A percentile compares a stretch with the other conserved stretches of the same genome.
phyloP scores from a whole-genome alignment of 2,888 invertebrate species.

The Callosobruchus maculatus region DNA sequence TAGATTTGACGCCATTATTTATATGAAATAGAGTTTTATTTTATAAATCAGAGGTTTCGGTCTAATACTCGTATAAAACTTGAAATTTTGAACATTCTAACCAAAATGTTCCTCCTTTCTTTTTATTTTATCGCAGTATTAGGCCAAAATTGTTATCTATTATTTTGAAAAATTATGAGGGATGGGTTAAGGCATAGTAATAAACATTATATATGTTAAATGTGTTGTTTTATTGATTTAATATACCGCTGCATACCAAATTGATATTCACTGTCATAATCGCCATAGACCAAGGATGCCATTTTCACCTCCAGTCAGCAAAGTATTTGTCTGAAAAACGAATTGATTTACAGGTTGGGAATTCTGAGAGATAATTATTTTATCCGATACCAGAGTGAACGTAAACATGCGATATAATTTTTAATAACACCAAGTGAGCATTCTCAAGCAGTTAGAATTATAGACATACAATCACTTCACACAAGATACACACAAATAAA shows the following conservation, averaged over 20 bases:
- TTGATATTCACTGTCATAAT: conserved; percentile 13
- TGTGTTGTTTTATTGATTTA: conserved; percentile 17
- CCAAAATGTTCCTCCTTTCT: neutral
- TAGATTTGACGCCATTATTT: conserved; percentile 15
- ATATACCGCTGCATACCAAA: conserved; percentile 4
- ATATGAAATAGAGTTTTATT: conserved; percentile 5
- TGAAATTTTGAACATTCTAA: neutral
- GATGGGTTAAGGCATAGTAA: conserved; percentile 11
- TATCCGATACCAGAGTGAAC: too few species aligned
- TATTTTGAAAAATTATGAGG: conserved; percentile 11
- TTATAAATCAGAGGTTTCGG: neutral
- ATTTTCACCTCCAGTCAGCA: conserved; percentile 72
- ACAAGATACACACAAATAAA: too few species aligned
- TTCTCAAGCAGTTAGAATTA: too few species aligned
- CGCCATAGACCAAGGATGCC: conserved; percentile 67
- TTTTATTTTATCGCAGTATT: neutral
- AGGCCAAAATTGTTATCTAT: neutral
- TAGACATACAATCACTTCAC: too few species aligned
- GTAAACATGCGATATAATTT: too few species aligned
- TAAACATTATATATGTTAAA: conserved; percentile 22
- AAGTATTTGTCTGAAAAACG: conserved; percentile 54
- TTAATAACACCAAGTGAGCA: too few species aligned
- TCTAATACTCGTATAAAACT: neutral
- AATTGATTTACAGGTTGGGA: conserved; percentile 7
- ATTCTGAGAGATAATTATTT: neutral